Evolutionary conservation across 2,113 vertebrate genomes (phyloP), one percentile per base, ranked within the genome.

Genomic region (Apus apus): DNA sequence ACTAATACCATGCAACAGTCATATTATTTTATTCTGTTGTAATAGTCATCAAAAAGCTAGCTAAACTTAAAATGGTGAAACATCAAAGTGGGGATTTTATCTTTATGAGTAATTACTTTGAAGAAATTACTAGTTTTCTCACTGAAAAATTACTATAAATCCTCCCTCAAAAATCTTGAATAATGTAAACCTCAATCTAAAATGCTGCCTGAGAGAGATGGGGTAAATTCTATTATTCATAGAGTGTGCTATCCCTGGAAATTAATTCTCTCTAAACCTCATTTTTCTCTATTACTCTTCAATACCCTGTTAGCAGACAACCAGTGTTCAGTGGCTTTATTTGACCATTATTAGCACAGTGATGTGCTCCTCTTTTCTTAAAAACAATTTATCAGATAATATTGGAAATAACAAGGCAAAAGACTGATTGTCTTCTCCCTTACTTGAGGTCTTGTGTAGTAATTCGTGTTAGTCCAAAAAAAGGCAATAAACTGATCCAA

Each of bases 161-260:
- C 85, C 14, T 89, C 12, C 38, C 15, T 89, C 34, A 60, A 50
- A 89, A 88, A 11, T 25, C 19, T 45, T 85, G 64, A 93, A 86
- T 95, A 93, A 93, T 84, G 48, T 90, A 90, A 95, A 88, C 78
- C 23, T 85, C 62, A 73, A 65, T 82, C 70, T 87, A 87, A 94
- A 95, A 75, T 80, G 8, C 38, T 86, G 53, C 17, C 65, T 68
- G 45, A 77, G 40, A 87, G 67, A 83, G 22, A 61, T 34, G 15
- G 25, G 5, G 18, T 45, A 91, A 90, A 82, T 96, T 94, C 56
- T 95, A 60, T 94, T 93, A 93, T 94, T 90, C 64, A 94, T 95
- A 91, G 30, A 83, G 38, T 20, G 48, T 71, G 48, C 38, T 71
- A 22, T 83, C 32, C 32, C 34, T 77, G 72, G 75, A 93, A 93